These are phyloP conservation scores for Strigamia crassipes DNA, from an alignment of 2,888 invertebrate species.

Conservation along the genomic window DNA sequence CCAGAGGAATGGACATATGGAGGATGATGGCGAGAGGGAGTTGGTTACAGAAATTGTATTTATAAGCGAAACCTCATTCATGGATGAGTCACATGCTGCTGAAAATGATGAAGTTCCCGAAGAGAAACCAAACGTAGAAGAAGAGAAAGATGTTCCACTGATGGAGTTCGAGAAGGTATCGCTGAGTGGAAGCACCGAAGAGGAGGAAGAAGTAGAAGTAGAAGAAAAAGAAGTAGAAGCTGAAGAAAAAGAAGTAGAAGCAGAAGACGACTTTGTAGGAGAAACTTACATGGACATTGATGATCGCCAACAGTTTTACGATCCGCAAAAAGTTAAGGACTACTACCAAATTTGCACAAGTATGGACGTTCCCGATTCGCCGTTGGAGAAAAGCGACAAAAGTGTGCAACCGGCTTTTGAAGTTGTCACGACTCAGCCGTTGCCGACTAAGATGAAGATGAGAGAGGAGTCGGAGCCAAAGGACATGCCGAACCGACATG, in stretches of 20 bases:
- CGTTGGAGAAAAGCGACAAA: neutral
- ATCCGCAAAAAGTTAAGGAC: slow-evolving; percentile 13
- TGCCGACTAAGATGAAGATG: neutral
- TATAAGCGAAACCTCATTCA: slow-evolving; percentile 43
- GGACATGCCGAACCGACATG: neutral
- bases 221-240: too few species aligned
- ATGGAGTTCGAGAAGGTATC: neutral
- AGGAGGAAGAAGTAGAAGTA: neutral
- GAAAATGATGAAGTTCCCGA: neutral
- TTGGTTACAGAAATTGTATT: slow-evolving; percentile 39
- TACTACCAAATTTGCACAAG: slow-evolving; percentile 44
- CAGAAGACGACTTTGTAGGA: neutral
- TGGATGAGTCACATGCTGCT: slow-evolving; percentile 27
- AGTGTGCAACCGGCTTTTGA: neutral
- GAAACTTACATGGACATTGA: slow-evolving; percentile 16
- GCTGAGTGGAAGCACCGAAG: neutral
- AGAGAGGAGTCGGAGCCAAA: neutral
- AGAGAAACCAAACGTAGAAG: neutral
- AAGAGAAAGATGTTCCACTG: neutral
- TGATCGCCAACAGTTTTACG: slow-evolving; percentile 33
- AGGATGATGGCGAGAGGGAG: slow-evolving; percentile 1
- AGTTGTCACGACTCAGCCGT: neutral
- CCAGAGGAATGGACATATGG: slow-evolving; percentile 13
- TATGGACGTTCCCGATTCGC: slow-evolving; percentile 44
- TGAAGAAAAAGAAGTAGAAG: neutral